Evolutionary conservation across 1,140 invertebrate genomes (phyloP).

Genomic region (Oncopodura yosiiana): DNA sequence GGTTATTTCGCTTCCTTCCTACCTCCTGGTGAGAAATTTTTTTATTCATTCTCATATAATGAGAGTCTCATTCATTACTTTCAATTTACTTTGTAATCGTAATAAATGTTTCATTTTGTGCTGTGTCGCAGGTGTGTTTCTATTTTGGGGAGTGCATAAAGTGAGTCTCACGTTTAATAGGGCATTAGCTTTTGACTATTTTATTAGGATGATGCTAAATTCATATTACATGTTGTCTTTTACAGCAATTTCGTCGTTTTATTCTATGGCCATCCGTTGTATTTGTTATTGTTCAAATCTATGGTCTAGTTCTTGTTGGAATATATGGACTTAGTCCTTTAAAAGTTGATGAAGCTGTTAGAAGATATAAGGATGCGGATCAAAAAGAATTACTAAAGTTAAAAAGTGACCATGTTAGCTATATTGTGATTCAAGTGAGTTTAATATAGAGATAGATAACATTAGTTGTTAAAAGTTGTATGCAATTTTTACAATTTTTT

Average conservation of each 20-base stretch:
- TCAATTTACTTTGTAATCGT: too few relatives aligned
- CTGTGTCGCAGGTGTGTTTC: too few relatives aligned
- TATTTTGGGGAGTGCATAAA: conserved; percentile 26
- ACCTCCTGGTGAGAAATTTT: too few relatives aligned
- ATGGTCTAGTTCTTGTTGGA: conserved; percentile 1
- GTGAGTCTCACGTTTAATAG: background rate
- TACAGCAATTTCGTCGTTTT: conserved; percentile 10
- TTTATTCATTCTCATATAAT: too few relatives aligned
- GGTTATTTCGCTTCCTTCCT: conserved; percentile 22
- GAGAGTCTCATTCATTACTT: too few relatives aligned
- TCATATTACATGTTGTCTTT: background rate
- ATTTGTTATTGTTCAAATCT: conserved; percentile 20
- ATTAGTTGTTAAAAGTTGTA: too few relatives aligned
- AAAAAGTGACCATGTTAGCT: background rate
- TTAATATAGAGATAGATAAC: too few relatives aligned
- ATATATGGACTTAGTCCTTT: background rate
- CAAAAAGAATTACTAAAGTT: background rate
- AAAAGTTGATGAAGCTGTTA: background rate
- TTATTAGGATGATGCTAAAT: background rate
- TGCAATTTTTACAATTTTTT: background rate
- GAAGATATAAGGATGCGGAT: background rate
- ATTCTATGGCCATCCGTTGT: conserved; percentile 1
- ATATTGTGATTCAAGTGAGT: too few relatives aligned
- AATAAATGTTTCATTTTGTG: too few relatives aligned
- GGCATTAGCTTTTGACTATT: background rate